These are phyloP conservation scores for Clunio marinus DNA, from an alignment of 2,888 invertebrate species.

Conservation along the genomic window DNA sequence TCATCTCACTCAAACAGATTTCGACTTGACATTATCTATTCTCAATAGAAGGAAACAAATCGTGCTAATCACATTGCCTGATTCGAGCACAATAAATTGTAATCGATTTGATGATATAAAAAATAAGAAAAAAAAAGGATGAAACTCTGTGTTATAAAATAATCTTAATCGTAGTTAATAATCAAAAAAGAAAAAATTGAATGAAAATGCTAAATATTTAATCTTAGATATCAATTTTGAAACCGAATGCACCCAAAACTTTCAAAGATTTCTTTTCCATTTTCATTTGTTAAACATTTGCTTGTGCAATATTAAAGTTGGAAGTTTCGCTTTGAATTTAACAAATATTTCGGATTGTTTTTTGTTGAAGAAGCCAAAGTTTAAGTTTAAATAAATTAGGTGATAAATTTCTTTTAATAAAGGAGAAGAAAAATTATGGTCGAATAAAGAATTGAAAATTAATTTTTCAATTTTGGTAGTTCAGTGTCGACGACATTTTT, in stretches of 20 bases:
- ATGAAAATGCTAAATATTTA: constrained; percentile 11
- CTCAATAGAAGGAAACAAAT: too few species aligned
- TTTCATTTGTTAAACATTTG: background rate
- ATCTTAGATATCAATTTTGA: constrained; percentile 1
- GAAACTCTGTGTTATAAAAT: constrained; percentile 22
- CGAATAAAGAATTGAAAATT: constrained; percentile 15
- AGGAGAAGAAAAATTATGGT: background rate
- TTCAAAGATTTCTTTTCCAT: too few species aligned
- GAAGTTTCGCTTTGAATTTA: background rate
- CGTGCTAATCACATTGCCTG: constrained; percentile 17
- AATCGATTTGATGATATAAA: constrained; percentile 14
- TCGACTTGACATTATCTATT: too few species aligned
- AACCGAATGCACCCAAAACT: background rate
- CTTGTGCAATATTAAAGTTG: too few species aligned
- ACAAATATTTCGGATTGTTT: background rate
- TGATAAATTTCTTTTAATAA: constrained; percentile 11
- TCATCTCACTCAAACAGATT: too few species aligned
- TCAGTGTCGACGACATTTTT: too few species aligned
- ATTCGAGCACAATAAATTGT: constrained; percentile 20
- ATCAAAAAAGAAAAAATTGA: constrained; percentile 22
- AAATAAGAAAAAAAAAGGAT: background rate
- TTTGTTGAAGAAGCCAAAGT: constrained; percentile 22
- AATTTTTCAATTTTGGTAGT: too few species aligned
- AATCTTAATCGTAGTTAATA: constrained; percentile 25
- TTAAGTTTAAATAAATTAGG: constrained; percentile 7